Evolutionary conservation across 2,888 invertebrate genomes (phyloP).

Genomic region (Acleris sparsana): DNA sequence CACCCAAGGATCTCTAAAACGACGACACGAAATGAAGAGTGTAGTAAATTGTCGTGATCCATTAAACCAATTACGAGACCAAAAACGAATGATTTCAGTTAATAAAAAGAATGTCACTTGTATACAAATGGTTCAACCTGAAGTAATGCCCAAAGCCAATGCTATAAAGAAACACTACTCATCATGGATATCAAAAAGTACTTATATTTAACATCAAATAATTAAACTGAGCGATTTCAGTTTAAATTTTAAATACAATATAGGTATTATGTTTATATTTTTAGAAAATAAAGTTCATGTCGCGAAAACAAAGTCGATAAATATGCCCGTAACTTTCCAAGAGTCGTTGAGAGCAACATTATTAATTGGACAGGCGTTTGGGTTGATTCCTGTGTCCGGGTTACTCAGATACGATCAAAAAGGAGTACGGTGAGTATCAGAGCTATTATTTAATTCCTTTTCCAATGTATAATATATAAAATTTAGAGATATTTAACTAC

Average conservation of each 20-base stretch:
- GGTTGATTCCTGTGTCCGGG: no score
- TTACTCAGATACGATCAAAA: no score
- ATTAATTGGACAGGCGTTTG: no score
- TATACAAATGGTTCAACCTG: conserved; percentile 17
- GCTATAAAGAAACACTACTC: conserved; percentile 46
- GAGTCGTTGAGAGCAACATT: no score
- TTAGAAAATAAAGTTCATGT: no score
- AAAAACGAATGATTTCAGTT: conserved; percentile 18
- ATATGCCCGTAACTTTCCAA: no score
- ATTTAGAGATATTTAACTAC: no score
- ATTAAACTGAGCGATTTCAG: not conserved
- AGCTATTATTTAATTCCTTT: no score
- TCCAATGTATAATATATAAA: no score
- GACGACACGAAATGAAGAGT: conserved; percentile 15
- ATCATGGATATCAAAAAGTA: conserved; percentile 63
- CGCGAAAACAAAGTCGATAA: no score
- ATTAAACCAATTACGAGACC: conserved; percentile 23
- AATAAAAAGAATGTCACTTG: conserved; percentile 8
- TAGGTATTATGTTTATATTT: not conserved
- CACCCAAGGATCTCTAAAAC: conserved; percentile 25
- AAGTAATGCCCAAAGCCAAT: conserved; percentile 49
- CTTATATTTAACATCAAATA: conserved; percentile 40
- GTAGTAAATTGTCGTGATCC: conserved; percentile 18
- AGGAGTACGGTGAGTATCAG: no score
- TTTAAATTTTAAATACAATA: not conserved